Evolutionary conservation across 2,888 invertebrate genomes (phyloP).

Genomic region (Brassicogethes aeneus): DNA sequence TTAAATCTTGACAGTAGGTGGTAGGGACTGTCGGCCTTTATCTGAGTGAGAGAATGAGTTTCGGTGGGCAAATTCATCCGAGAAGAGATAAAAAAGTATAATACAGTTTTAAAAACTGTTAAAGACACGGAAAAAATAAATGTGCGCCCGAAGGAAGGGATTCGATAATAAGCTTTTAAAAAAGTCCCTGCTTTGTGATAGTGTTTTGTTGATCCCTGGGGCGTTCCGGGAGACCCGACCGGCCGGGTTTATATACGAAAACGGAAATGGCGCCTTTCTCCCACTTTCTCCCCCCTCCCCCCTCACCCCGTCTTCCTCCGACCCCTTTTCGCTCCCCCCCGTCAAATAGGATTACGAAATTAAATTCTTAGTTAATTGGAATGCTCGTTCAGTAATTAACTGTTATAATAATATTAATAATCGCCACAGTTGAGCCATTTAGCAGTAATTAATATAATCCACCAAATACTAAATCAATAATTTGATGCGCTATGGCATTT

Average conservation of each 20-base stretch:
- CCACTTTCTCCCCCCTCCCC: too few relatives aligned
- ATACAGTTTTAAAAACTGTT: slow-evolving; percentile 41
- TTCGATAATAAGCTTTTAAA: slow-evolving; percentile 44
- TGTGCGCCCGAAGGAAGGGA: slow-evolving; percentile 20
- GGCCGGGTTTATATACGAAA: too few relatives aligned
- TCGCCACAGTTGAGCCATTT: too few relatives aligned
- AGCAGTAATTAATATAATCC: too few relatives aligned
- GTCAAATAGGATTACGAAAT: slow-evolving; percentile 40
- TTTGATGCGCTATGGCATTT: too few relatives aligned
- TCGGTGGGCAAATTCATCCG: too few relatives aligned
- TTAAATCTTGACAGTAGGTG: too few relatives aligned
- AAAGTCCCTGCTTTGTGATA: slow-evolving; percentile 37
- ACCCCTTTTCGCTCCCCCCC: slow-evolving; percentile 1
- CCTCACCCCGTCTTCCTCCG: neutral
- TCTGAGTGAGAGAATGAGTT: too few relatives aligned
- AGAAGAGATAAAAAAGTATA: slow-evolving; percentile 34
- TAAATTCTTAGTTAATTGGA: slow-evolving; percentile 41
- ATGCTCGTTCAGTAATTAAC: slow-evolving; percentile 41
- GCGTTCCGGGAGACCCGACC: slow-evolving; percentile 18
- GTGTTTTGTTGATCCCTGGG: slow-evolving; percentile 37
- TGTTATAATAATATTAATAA: slow-evolving; percentile 32
- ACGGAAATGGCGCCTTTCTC: too few relatives aligned
- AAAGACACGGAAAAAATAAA: slow-evolving; percentile 35
- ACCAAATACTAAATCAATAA: too few relatives aligned
- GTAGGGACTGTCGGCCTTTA: too few relatives aligned